phyloP scores from a whole-genome alignment of 2,888 invertebrate genomes.

The Philonicus albiceps region DNA sequence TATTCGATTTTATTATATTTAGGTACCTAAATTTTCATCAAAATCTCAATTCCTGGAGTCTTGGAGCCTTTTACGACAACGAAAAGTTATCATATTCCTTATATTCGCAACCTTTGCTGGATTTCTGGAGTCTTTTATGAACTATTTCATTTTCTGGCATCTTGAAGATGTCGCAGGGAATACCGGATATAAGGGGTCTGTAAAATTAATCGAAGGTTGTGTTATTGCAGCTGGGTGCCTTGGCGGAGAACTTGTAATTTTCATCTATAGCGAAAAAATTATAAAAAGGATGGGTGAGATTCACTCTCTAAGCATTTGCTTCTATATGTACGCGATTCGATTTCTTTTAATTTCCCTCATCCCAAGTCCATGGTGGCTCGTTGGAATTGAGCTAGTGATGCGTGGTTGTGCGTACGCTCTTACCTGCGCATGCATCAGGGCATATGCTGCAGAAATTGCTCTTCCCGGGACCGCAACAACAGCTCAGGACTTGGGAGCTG shows the following conservation, averaged over 20 bases:
- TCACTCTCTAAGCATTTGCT: constrained; percentile 79
- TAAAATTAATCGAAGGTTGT: constrained; percentile 81
- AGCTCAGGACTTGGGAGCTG: constrained; percentile 84
- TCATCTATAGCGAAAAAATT: constrained; percentile 77
- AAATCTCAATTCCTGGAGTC: constrained; percentile 75
- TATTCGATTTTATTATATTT: not conserved
- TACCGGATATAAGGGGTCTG: constrained; percentile 70
- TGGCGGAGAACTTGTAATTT: constrained; percentile 80
- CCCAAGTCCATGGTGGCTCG: constrained; percentile 81
- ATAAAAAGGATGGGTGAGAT: constrained; percentile 81
- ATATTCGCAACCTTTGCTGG: constrained; percentile 78
- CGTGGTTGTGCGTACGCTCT: constrained; percentile 89
- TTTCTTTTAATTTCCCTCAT: constrained; percentile 79
- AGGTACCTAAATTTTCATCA: constrained; percentile 74
- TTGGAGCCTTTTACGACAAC: constrained; percentile 69
- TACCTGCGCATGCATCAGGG: constrained; percentile 82
- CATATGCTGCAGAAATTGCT: constrained; percentile 72
- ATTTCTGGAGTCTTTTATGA: constrained; percentile 80
- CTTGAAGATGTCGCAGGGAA: constrained; percentile 76
- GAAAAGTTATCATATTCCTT: constrained; percentile 74
- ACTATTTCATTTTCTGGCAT: constrained; percentile 86
- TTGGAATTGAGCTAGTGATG: constrained; percentile 80
- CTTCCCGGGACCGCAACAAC: constrained; percentile 82
- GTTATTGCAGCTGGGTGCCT: constrained; percentile 82
- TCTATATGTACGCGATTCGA: constrained; percentile 78